A percentile compares a stretch with the other conserved stretches of the same genome.
Evolutionary conservation across 1,140 invertebrate genomes (phyloP).

Genomic region (Ganaspis sp.): DNA sequence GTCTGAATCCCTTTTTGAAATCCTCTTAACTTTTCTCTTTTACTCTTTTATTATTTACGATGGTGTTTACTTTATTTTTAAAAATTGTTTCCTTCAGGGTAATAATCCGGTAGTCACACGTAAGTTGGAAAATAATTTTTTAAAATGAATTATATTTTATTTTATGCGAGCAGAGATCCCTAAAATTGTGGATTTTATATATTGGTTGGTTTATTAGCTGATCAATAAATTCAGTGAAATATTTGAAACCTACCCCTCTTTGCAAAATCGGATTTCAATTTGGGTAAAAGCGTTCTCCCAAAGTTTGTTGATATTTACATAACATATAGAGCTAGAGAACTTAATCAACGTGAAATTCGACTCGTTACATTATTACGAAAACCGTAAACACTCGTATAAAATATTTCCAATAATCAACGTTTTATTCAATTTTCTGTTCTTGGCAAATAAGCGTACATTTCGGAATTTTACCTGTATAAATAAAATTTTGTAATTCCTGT

Average conservation of each 20-base stretch:
- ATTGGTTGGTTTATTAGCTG: background rate
- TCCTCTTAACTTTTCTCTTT: slow-evolving; percentile 4
- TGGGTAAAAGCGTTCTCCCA: background rate
- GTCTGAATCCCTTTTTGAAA: background rate
- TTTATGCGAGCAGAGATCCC: background rate
- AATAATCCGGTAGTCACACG: too few relatives aligned
- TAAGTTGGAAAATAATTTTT: too few relatives aligned
- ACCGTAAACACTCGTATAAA: slow-evolving; percentile 1
- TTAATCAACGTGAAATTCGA: slow-evolving; percentile 26
- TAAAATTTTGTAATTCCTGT: slow-evolving; percentile 23
- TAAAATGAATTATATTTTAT: background rate
- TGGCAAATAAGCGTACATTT: too few relatives aligned
- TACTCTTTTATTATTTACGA: background rate
- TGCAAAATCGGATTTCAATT: background rate
- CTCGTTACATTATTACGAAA: background rate
- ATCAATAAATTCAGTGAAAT: slow-evolving; percentile 1
- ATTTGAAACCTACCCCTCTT: background rate
- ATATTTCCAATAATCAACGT: background rate
- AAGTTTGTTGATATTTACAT: slow-evolving; percentile 11
- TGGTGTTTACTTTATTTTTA: too few relatives aligned
- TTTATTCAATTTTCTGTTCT: background rate
- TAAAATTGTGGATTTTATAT: background rate
- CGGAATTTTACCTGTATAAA: too few relatives aligned
- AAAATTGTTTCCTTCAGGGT: too few relatives aligned
- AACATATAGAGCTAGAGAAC: slow-evolving; percentile 30